Conservation (phyloP, 2,113 vertebrate species). For the Hippocampus mohnikei region DNA sequence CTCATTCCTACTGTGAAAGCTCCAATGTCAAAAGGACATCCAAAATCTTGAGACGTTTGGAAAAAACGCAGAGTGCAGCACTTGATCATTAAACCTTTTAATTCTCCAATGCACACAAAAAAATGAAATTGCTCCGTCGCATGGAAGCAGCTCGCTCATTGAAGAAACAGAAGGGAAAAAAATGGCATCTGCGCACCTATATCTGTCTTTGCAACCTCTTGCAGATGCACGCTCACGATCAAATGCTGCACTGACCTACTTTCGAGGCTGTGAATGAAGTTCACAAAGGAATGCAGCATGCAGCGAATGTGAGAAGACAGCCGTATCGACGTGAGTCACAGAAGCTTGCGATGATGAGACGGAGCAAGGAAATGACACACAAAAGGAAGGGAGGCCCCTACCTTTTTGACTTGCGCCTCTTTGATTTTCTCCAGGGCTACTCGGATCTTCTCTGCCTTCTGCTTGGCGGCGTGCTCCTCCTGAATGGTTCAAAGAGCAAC, state of each 20-base stretch:
- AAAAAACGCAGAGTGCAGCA: not conserved
- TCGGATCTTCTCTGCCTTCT: constrained; percentile 96
- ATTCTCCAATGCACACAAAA: not conserved
- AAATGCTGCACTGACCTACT: constrained; percentile 71
- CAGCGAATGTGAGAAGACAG: constrained; percentile 23
- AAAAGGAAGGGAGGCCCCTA: constrained; percentile 39
- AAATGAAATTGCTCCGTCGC: not conserved
- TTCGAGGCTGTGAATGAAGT: constrained; percentile 55
- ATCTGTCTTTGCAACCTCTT: constrained; percentile 9
- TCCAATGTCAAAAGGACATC: not conserved
- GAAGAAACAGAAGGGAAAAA: not conserved
- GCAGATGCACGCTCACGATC: constrained; percentile 46
- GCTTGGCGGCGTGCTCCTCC: constrained; percentile 96
- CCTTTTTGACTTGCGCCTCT: constrained; percentile 99
- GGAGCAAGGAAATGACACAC: not conserved
- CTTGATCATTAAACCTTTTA: constrained; percentile 6
- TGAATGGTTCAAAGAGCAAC: constrained; percentile 56
- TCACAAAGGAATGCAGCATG: constrained; percentile 49
- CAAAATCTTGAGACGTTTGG: not conserved
- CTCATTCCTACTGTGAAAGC: not conserved
- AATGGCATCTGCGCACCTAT: constrained; percentile 9
- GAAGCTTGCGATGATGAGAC: not conserved
- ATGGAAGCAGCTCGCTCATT: not conserved
- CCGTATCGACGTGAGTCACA: not conserved
- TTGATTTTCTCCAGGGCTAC: constrained; percentile 98